Evolutionary conservation across 2,797 vertebrate genomes (phyloP), one percentile per base, ranked within the genome.

Genomic region (Esox masquinongy): DNA sequence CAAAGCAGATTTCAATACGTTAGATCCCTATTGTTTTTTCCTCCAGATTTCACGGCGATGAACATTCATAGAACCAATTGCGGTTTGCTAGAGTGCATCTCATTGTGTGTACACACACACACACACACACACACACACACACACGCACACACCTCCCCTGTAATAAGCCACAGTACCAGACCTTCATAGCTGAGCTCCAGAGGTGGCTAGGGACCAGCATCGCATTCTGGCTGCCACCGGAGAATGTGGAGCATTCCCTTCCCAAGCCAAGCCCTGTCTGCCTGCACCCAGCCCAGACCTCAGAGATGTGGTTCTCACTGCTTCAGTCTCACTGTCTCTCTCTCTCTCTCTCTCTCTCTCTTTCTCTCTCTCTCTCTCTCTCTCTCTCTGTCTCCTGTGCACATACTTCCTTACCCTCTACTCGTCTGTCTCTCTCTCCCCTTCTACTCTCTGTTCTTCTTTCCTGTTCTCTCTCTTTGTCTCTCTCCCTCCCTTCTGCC

Each of bases 391-490:
- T 68, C 67, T 78, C 53, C 19, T 72, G 43, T 47, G 43, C 43
- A 47, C 43, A 47, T 47, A 47, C 9, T 51, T 50, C 78, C 81
- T 83, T 74, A 77, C 75, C 78, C 68, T 43, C 73, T 85, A 72
- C 84, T 88, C 84, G 87, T 86, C 69, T 51, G 22, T 56, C 29
- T 61, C 69, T 17, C n/a, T 43, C 39, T 14, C 43, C 36, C 36
- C 19, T n/a, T 16, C 14, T 73, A 22, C 26, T 7, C 36, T 74
- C 78, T 81, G 73, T 67, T 64, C 29, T 34, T 9, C 43, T 67
- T 14, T 47, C 43, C 43, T 47, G 3, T 47, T 14, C 12, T 5
- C 43, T 47, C 9, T 47, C 56, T 34, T 63, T 64, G 19, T 7
- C 19, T 53, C 64, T 53, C 11, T 47, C 6, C 12, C 64, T 36